A percentile compares a stretch with the other conserved stretches of the same genome.
These are phyloP conservation scores for Polypterus bichir DNA, from an alignment of 2,113 vertebrate genomes.

Conservation along the genomic window DNA sequence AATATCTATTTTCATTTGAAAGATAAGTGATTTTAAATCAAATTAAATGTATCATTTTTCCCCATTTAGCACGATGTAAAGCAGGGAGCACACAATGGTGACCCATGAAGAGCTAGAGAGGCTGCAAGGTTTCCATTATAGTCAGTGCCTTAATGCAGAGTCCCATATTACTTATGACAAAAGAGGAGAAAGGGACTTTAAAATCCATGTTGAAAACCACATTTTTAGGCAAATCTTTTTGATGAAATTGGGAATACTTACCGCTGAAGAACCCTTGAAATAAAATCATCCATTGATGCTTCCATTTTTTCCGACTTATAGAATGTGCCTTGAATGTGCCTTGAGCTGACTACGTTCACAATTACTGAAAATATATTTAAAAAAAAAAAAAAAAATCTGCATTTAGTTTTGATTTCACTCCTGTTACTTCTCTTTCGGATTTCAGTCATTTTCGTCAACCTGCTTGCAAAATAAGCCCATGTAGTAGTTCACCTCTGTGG, in stretches of 20 bases:
- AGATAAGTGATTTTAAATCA: too few species aligned
- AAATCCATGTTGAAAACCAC: neutral
- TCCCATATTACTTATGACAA: neutral
- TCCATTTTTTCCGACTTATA: conserved; percentile 31
- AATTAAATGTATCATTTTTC: too few species aligned
- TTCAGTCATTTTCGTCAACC: neutral
- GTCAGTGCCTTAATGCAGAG: too few species aligned
- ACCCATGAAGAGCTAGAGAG: too few species aligned
- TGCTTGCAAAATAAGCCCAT: neutral
- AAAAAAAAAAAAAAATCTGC: neutral
- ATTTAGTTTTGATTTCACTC: neutral
- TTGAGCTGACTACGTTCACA: conserved; percentile 42
- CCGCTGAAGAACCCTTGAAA: conserved; percentile 47
- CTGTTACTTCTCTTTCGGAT: neutral
- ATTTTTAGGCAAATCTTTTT: neutral
- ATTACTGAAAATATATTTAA: conserved; percentile 40
- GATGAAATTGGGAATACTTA: conserved; percentile 16
- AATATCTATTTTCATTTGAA: too few species aligned
- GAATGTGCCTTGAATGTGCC: conserved; percentile 46
- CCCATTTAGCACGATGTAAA: too few species aligned
- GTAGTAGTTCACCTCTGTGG: neutral
- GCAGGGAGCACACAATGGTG: too few species aligned
- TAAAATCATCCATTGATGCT: conserved; percentile 36
- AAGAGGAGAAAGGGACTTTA: neutral
- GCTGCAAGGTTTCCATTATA: too few species aligned